Base-by-base conservation (phyloP, 2,113 vertebrate species). In the Ptilorrhoa leucosticta region DNA sequence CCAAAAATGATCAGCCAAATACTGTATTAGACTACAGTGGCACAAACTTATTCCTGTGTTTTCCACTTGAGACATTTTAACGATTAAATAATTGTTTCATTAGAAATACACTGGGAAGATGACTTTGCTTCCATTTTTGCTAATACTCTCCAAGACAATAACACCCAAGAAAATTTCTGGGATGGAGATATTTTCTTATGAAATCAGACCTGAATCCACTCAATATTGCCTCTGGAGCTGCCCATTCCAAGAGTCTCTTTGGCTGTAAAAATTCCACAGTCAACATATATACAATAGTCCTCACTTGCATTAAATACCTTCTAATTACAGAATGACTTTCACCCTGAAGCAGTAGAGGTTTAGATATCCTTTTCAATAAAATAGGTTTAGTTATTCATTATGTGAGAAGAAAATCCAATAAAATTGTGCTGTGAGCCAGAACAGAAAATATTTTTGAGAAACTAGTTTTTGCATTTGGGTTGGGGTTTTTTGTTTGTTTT, bases 321-420 rank as follows among this genome's bases (percentile, higher is more conserved):
- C 88, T 93, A 91, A 95, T 95, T 94, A 87, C 61, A 65, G 83
- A 92, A 84, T 27, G 64, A 47, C 72, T 83, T 92, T 71, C 60
- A 45, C 65, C 80, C 92, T 53, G 30, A 57, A 89, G 86, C 80
- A 53, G 83, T n/a, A 75, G 44, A 71, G 44, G 48, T 79, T 88
- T 89, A 83, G 79, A 40, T 88, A 92, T 39, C 53, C 61, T 72
- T 82, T 89, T 78, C 88, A 92, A 89, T 96, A 92, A 94, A 90
- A 87, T 31, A 57, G 80, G 57, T 86, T 94, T 92, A 82, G 86
- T 75, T 94, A 89, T 76, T 94, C 89, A 90, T 93, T 93, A 89
- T 10, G 35, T 33, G 51, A 83, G 88, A 91, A 86, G 90, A 75
- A 94, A 93, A 94, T 84, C 14, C 37, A 92, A 93, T 89, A 87